phyloP scores from a whole-genome alignment of 2,888 invertebrate species.

The Conomelus anceps region DNA sequence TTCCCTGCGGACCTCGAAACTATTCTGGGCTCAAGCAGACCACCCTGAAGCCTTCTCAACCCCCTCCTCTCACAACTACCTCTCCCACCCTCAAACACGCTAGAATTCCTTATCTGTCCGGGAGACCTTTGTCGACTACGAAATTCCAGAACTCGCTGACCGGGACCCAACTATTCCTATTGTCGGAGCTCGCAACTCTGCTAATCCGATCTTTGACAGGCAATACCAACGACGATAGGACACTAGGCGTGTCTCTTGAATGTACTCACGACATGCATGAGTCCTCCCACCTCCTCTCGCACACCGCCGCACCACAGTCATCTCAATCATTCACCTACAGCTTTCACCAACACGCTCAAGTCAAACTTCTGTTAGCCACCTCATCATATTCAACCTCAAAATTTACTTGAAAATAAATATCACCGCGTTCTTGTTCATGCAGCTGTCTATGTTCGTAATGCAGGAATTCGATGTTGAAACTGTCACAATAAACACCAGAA shows the following conservation, averaged over 20 bases:
- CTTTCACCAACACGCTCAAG: not conserved
- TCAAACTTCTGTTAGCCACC: not conserved
- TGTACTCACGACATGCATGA: not conserved
- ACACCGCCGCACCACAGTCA: no score
- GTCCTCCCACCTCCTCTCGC: no score
- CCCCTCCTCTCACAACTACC: no score
- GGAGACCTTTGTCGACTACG: not conserved
- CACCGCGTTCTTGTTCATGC: no score
- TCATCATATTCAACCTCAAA: not conserved
- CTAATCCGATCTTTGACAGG: not conserved
- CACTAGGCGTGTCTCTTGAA: not conserved
- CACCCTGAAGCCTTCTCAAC: not conserved
- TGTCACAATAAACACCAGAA: no score
- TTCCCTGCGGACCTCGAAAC: not conserved
- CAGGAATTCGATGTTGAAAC: no score
- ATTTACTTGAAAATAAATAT: not conserved
- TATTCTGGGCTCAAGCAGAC: not conserved
- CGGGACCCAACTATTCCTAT: not conserved
- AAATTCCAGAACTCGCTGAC: not conserved
- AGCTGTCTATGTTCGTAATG: no score
- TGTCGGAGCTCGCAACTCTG: not conserved
- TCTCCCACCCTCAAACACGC: not conserved
- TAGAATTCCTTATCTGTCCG: not conserved
- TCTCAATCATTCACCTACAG: not conserved
- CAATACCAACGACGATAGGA: not conserved